Conservation (phyloP, 2,888 invertebrate species). For the Hecatera dysodea region DNA sequence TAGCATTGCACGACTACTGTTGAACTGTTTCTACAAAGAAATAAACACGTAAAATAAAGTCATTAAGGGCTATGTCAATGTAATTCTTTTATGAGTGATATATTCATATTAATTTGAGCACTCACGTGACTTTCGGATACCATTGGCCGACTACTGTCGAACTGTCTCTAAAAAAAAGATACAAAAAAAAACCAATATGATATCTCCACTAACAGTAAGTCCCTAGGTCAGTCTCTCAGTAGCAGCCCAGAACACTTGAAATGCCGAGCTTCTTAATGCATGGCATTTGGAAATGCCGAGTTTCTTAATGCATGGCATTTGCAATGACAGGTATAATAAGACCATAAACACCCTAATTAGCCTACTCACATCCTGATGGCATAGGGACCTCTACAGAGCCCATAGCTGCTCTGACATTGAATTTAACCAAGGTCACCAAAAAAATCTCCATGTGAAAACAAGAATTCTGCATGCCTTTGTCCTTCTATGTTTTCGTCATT, state of each 20-base stretch:
- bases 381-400: no score
- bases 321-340: no score
- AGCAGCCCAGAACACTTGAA: rapidly evolving
- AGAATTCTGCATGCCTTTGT: no score
- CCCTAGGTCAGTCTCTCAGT: neutral
- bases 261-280: neutral
- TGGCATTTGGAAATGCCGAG: no score
- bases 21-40: slow-evolving; percentile 6
- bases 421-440: no score
- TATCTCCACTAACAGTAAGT: no score
- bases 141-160: slow-evolving; percentile 9
- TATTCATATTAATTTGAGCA: neutral
- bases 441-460: no score
- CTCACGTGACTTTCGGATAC: slow-evolving; percentile 7
- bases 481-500: no score
- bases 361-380: neutral
- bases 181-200: no score
- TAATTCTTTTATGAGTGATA: neutral
- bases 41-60: neutral
- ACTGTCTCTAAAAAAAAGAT: slow-evolving; percentile 4
- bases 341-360: no score
- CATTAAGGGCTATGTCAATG: neutral
- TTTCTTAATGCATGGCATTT: neutral
- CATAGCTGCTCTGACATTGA: no score
- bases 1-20: slow-evolving; percentile 10